Evolutionary conservation across 2,113 vertebrate genomes (phyloP).

Genomic region (Vulpes ferrilata): DNA sequence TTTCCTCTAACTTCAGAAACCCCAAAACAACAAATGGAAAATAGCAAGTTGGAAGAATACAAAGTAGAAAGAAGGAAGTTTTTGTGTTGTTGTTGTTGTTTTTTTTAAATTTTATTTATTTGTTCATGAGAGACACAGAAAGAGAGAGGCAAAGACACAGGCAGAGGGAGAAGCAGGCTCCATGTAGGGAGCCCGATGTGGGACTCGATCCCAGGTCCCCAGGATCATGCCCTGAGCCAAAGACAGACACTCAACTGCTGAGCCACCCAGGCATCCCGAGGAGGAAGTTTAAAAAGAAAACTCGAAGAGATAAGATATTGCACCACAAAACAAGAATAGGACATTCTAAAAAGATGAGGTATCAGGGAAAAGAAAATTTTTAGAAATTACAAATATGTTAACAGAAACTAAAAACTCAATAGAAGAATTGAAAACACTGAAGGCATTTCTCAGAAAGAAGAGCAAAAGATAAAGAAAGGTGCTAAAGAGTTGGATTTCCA

Average conservation of each 20-base stretch:
- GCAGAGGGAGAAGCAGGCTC: too few species aligned
- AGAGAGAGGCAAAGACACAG: too few species aligned
- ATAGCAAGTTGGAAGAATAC: background rate
- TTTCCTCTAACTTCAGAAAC: background rate
- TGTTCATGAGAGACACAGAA: too few species aligned
- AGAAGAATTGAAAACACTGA: background rate
- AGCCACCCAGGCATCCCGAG: background rate
- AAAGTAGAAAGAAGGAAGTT: background rate
- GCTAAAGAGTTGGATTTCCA: background rate
- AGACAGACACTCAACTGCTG: too few species aligned
- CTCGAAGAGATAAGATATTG: background rate
- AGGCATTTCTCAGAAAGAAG: conserved; percentile 2
- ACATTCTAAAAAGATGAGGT: background rate
- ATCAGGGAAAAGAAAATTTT: background rate
- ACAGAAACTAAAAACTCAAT: background rate
- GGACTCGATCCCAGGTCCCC: too few species aligned
- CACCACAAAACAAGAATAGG: background rate
- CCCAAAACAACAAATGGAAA: background rate
- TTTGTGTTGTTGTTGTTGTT: too few species aligned
- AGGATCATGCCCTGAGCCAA: too few species aligned
- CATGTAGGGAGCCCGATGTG: too few species aligned
- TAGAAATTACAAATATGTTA: background rate
- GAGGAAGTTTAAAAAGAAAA: background rate
- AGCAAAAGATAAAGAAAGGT: background rate
- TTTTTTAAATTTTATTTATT: too few species aligned